Conservation (phyloP, 2,797 vertebrate genomes). For the Sebastes hubbsi region DNA sequence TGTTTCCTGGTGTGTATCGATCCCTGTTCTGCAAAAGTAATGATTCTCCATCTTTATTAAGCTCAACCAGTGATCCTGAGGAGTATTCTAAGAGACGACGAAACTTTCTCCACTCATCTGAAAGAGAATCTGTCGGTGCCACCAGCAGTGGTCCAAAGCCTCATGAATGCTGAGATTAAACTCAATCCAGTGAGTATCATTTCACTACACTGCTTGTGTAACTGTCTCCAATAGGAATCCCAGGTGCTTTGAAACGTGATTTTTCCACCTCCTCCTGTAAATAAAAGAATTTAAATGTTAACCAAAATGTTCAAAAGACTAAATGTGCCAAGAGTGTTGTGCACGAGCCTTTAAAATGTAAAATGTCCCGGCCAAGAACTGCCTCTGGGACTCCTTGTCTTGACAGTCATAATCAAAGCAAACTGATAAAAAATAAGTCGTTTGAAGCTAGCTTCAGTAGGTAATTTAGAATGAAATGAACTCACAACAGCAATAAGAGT, state of each 20-base stretch:
- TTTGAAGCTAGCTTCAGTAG: constrained; percentile 4
- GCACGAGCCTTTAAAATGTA: constrained; percentile 20
- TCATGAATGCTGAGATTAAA: constrained; percentile 67
- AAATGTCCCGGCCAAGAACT: constrained; percentile 7
- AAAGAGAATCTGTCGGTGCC: constrained; percentile 62
- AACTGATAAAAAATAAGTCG: neutral
- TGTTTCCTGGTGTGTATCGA: neutral
- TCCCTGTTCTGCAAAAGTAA: neutral
- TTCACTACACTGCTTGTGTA: neutral
- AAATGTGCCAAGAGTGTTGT: neutral
- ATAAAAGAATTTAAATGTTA: constrained; percentile 10
- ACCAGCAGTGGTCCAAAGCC: constrained; percentile 57
- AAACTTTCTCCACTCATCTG: constrained; percentile 78
- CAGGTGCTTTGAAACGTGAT: neutral
- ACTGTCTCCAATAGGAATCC: neutral
- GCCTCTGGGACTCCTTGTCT: constrained; percentile 10
- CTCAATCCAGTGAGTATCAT: constrained; percentile 68
- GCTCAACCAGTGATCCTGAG: constrained; percentile 69
- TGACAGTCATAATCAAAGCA: constrained; percentile 24
- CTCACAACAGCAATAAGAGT: constrained; percentile 13
- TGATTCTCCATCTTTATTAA: constrained; percentile 38
- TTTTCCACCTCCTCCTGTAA: neutral
- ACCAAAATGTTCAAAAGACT: constrained; percentile 2
- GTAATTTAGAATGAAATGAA: constrained; percentile 26
- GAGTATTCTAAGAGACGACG: constrained; percentile 72